Evolutionary conservation across 2,888 invertebrate genomes (phyloP).

Genomic region (Dione vanillae): DNA sequence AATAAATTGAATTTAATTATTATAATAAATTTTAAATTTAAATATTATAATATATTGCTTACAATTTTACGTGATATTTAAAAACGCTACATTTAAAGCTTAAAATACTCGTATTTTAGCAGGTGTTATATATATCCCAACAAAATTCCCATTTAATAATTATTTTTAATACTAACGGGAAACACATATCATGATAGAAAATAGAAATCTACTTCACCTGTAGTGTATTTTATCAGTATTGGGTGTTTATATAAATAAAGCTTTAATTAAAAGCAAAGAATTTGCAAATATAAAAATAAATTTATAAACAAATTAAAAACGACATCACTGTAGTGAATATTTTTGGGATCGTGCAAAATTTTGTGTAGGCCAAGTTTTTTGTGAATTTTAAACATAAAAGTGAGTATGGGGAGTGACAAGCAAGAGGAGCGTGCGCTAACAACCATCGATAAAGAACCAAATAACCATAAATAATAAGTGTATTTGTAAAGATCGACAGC

Average conservation of each 20-base stretch:
- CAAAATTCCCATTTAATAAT: background rate
- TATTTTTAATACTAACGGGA: background rate
- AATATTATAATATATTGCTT: too few relatives aligned
- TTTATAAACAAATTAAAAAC: constrained; percentile 10
- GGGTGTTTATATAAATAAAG: background rate
- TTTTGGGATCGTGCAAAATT: constrained; percentile 31
- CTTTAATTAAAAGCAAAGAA: constrained; percentile 14
- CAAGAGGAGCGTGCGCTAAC: constrained; percentile 81
- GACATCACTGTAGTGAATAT: constrained; percentile 5
- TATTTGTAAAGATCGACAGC: background rate
- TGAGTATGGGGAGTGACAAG: constrained; percentile 59
- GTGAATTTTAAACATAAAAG: constrained; percentile 34
- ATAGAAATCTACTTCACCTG: background rate
- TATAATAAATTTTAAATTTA: too few relatives aligned
- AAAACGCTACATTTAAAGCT: background rate
- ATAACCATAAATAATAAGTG: constrained; percentile 18
- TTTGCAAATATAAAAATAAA: constrained; percentile 25
- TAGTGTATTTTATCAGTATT: background rate
- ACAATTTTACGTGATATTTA: background rate
- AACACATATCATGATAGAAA: background rate
- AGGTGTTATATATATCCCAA: background rate
- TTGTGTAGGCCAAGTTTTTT: constrained; percentile 5
- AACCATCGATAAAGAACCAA: constrained; percentile 68
- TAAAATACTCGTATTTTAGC: too few relatives aligned
- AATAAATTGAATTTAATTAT: too few relatives aligned